These are phyloP conservation scores for Hypotaenidia okinawae DNA, from an alignment of 2,797 vertebrate species.

Conservation along the genomic window DNA sequence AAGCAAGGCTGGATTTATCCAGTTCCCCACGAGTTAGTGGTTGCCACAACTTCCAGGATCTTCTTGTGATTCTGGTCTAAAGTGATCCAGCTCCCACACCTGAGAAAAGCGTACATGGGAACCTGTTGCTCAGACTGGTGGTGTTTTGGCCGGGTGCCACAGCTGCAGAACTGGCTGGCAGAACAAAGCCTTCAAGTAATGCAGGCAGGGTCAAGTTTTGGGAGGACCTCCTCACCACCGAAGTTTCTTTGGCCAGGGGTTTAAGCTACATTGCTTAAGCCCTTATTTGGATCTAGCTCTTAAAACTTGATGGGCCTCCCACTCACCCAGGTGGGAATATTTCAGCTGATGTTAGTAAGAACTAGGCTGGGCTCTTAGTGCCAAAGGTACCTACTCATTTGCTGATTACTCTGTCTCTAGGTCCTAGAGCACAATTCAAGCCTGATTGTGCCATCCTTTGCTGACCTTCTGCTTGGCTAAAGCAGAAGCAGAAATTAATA, in stretches of 20 bases:
- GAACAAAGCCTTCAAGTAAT: neutral
- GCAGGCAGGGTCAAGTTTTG: neutral
- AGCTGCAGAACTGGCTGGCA: neutral
- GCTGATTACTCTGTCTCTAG: neutral
- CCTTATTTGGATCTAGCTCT: neutral
- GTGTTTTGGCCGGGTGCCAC: neutral
- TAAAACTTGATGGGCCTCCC: neutral
- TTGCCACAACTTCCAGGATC: neutral
- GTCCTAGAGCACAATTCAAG: neutral
- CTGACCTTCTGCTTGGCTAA: neutral
- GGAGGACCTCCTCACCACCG: neutral
- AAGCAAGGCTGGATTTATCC: neutral
- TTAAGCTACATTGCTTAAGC: neutral
- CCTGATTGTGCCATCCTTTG: neutral
- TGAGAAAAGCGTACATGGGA: neutral
- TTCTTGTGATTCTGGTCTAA: neutral
- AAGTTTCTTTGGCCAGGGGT: neutral
- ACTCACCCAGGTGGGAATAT: neutral
- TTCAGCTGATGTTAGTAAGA: neutral
- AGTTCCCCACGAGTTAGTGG: neutral
- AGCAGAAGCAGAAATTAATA: neutral
- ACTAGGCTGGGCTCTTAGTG: neutral
- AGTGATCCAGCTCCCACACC: neutral
- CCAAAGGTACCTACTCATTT: neutral
- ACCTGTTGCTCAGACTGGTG: neutral